Conservation (phyloP, 2,113 vertebrate species). For the Semnornis frantzii region DNA sequence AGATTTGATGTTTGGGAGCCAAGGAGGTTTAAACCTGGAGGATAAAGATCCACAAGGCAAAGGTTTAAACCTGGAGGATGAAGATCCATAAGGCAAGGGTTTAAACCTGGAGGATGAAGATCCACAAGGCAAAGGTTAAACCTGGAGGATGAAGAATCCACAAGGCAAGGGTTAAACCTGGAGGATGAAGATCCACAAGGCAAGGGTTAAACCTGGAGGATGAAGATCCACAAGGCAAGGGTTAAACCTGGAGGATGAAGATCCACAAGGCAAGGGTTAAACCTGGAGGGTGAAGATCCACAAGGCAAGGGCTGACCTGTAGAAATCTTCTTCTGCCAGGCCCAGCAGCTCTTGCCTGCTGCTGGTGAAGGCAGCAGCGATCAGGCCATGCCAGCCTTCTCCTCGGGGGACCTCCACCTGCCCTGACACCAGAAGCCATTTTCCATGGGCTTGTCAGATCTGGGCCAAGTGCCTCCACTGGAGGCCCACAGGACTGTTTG, state of each 20-base stretch:
- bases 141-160: background rate
- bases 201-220: background rate
- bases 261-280: rapidly evolving
- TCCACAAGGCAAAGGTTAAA: rapidly evolving
- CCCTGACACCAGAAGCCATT: background rate
- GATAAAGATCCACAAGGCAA: rapidly evolving
- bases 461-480: background rate
- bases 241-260: background rate
- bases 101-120: too few species aligned
- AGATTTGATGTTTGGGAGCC: rapidly evolving
- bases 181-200: background rate
- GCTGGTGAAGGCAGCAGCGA: rapidly evolving
- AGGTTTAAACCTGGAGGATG: background rate
- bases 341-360: background rate
- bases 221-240: too few species aligned
- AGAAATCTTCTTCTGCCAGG: background rate
- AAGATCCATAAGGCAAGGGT: rapidly evolving
- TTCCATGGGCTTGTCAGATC: rapidly evolving
- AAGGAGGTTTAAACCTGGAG: rapidly evolving
- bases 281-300: background rate
- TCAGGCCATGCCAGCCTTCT: background rate
- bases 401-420: rapidly evolving
- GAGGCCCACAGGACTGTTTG: background rate
- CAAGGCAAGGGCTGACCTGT: rapidly evolving
- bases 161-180: too few species aligned